Evolutionary conservation across 2,797 vertebrate genomes (phyloP).

Genomic region (Triplophysa bombifrons): DNA sequence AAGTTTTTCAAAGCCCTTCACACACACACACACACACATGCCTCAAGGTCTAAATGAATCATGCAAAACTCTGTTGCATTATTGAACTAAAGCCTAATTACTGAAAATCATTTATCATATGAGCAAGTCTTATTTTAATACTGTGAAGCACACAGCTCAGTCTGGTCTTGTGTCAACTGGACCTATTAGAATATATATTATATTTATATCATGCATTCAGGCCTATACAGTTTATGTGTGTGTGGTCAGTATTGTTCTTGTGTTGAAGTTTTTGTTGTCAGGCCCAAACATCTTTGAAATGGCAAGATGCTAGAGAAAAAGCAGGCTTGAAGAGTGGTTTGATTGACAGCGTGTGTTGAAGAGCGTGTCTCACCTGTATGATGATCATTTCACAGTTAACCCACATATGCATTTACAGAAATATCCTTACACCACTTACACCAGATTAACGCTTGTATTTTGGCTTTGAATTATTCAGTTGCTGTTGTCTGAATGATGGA

Average conservation of each 20-base stretch:
- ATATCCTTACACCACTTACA: neutral
- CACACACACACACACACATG: too few relatives aligned
- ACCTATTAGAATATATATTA: too few relatives aligned
- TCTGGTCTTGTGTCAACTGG: too few relatives aligned
- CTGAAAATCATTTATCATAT: too few relatives aligned
- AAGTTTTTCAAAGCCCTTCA: too few relatives aligned
- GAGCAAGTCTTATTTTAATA: too few relatives aligned
- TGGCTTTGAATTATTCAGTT: conserved; percentile 1
- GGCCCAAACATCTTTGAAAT: neutral
- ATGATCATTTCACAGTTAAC: conserved; percentile 23
- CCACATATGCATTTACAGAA: conserved; percentile 20
- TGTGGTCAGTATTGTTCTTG: neutral
- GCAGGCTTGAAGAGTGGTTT: neutral
- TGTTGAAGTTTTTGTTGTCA: neutral
- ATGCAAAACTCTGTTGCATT: too few relatives aligned
- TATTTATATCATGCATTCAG: too few relatives aligned
- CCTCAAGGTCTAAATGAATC: too few relatives aligned
- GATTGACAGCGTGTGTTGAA: conserved; percentile 14
- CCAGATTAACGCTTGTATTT: neutral
- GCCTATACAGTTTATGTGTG: too few relatives aligned
- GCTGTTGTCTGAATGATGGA: neutral
- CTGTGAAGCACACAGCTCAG: too few relatives aligned
- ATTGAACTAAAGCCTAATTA: too few relatives aligned
- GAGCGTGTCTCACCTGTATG: conserved; percentile 25
- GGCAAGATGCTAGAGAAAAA: neutral